Conservation (phyloP, 1,140 invertebrate genomes). For the Zaprionus kolodkinae region DNA sequence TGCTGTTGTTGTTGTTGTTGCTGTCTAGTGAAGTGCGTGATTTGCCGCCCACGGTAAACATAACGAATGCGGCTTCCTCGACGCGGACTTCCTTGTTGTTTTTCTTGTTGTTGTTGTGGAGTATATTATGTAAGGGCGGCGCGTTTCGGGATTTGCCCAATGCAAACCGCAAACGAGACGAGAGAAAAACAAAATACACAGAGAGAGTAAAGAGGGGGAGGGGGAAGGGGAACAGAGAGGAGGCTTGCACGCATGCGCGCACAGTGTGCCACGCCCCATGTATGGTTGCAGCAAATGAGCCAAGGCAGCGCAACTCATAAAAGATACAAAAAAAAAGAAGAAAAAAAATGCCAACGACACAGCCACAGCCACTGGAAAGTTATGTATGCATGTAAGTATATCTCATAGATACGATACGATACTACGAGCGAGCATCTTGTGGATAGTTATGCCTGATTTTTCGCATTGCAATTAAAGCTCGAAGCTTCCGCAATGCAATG, state of each 20-base stretch:
- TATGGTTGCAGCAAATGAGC: conserved; percentile 46
- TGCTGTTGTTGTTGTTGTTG: neutral
- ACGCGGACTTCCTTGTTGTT: conserved; percentile 29
- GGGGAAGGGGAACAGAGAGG: conserved; percentile 1
- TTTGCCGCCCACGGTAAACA: conserved; percentile 26
- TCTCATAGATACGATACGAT: conserved; percentile 30
- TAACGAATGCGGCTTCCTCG: conserved; percentile 26
- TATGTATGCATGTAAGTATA: conserved; percentile 16
- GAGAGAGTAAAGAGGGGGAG: neutral
- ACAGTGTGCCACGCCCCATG: conserved; percentile 56
- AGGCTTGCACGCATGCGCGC: conserved; percentile 67
- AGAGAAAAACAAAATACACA: conserved; percentile 21
- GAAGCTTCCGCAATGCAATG: conserved; percentile 63
- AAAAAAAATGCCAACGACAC: conserved; percentile 35
- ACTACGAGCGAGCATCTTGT: conserved; percentile 25
- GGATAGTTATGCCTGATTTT: conserved; percentile 33
- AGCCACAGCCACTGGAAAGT: conserved; percentile 23
- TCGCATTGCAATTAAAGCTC: conserved; percentile 59
- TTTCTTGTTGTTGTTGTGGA: neutral
- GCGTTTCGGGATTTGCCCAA: conserved; percentile 35
- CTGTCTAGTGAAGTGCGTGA: conserved; percentile 36
- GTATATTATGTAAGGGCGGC: conserved; percentile 48
- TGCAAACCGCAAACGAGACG: conserved; percentile 33
- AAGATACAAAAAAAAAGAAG: conserved; percentile 6
- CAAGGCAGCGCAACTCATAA: conserved; percentile 15